These are phyloP conservation scores for Notolabrus celidotus DNA, from an alignment of 2,797 vertebrate genomes.

Conservation along the genomic window DNA sequence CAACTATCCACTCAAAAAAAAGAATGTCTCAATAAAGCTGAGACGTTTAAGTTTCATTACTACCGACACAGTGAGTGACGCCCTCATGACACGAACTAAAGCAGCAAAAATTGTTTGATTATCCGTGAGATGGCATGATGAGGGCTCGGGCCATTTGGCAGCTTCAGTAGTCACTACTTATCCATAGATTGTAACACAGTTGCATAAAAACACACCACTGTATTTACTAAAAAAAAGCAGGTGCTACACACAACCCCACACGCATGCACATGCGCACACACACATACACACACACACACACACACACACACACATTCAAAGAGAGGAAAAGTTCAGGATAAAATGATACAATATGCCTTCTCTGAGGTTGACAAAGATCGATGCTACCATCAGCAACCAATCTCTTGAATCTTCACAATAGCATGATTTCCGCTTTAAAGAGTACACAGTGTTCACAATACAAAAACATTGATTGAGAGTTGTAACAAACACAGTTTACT, in stretches of 20 bases:
- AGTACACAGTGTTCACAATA: constrained; percentile 38
- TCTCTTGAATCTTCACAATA: constrained; percentile 9
- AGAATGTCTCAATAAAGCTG: constrained; percentile 41
- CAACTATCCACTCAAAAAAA: constrained; percentile 29
- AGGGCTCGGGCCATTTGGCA: constrained; percentile 36
- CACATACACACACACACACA: not conserved
- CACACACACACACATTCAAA: constrained; percentile 10
- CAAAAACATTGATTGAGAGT: constrained; percentile 24
- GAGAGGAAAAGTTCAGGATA: not conserved
- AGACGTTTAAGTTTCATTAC: constrained; percentile 44
- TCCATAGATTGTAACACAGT: constrained; percentile 30
- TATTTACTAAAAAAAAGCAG: constrained; percentile 15
- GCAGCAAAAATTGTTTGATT: constrained; percentile 49
- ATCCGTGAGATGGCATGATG: constrained; percentile 28
- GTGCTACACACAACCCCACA: not conserved
- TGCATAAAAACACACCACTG: constrained; percentile 23
- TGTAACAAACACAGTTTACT: constrained; percentile 35
- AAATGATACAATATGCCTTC: constrained; percentile 15
- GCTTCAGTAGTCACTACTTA: constrained; percentile 32
- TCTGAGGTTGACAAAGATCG: constrained; percentile 16
- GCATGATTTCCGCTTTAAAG: constrained; percentile 15
- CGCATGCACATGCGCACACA: not conserved
- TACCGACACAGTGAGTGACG: constrained; percentile 29
- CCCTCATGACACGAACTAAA: constrained; percentile 34
- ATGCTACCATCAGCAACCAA: constrained; percentile 4